Percentiles rank a stretch among this genome's conserved stretches.
Evolutionary conservation across 2,797 vertebrate genomes (phyloP).

Genomic region (Helarctos malayanus): DNA sequence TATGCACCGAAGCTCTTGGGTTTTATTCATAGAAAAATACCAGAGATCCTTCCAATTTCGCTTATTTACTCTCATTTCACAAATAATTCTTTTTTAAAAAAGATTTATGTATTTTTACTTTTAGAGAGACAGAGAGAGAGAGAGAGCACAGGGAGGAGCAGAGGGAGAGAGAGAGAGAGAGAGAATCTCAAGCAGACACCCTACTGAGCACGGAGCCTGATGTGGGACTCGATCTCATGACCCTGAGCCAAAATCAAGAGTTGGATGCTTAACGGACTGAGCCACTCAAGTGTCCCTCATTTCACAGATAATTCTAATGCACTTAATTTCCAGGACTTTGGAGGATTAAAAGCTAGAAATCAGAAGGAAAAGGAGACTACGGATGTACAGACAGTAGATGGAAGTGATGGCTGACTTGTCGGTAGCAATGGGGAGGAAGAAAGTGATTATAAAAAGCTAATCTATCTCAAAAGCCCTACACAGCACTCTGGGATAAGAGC

Average conservation of each 20-base stretch:
- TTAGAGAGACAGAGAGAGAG: background rate
- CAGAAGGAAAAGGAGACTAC: background rate
- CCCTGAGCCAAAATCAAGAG: background rate
- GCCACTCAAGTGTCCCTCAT: background rate
- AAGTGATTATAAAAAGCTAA: background rate
- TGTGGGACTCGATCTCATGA: background rate
- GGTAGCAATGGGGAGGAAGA: background rate
- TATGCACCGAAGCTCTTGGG: background rate
- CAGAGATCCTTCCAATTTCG: background rate
- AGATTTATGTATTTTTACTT: background rate
- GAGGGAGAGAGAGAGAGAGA: background rate
- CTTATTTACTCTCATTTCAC: background rate
- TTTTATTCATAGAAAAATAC: background rate
- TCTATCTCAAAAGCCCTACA: background rate
- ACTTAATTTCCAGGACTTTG: background rate
- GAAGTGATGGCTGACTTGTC: background rate
- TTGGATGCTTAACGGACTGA: background rate
- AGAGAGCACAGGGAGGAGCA: fast-evolving
- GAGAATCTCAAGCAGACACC: background rate
- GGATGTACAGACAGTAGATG: background rate
- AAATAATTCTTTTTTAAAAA: background rate
- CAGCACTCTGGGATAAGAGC: background rate
- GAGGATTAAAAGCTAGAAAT: background rate
- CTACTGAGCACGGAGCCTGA: background rate
- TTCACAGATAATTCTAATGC: background rate